phyloP scores from a whole-genome alignment of 2,888 invertebrate genomes.

The Ectobius pallidus region DNA sequence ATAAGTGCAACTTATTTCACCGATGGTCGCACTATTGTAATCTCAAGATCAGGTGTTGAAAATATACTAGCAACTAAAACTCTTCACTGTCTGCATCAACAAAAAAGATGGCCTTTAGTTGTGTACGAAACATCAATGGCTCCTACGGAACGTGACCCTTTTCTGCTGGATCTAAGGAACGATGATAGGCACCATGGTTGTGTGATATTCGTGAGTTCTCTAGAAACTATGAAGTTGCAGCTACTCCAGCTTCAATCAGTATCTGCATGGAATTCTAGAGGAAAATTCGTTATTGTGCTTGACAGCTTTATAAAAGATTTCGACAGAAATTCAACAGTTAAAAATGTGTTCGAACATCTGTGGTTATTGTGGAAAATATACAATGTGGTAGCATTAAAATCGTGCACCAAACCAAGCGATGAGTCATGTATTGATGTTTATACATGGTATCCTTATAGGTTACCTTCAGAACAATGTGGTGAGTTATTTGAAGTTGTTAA shows the following conservation, averaged over 20 bases:
- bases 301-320: not conserved
- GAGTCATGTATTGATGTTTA: not conserved
- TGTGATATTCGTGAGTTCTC: too few species aligned
- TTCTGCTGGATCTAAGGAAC: not conserved
- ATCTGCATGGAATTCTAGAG: too few species aligned
- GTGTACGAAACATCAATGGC: too few species aligned
- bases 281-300: not conserved
- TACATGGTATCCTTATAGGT: not conserved
- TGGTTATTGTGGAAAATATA: not conserved
- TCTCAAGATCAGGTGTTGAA: too few species aligned
- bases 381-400: not conserved
- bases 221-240: not conserved
- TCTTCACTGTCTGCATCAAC: too few species aligned
- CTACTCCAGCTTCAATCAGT: not conserved
- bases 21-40: too few species aligned
- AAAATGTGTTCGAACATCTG: too few species aligned
- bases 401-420: not conserved
- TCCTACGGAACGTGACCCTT: not conserved
- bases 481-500: too few species aligned
- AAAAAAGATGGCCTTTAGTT: too few species aligned
- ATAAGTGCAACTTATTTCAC: too few species aligned
- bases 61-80: too few species aligned
- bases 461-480: not conserved
- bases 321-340: not conserved
- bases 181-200: not conserved